Evolutionary conservation across 35 echinoderm and acorn worm genomes (phyloP).

Genomic region (Amphiura filiformis): DNA sequence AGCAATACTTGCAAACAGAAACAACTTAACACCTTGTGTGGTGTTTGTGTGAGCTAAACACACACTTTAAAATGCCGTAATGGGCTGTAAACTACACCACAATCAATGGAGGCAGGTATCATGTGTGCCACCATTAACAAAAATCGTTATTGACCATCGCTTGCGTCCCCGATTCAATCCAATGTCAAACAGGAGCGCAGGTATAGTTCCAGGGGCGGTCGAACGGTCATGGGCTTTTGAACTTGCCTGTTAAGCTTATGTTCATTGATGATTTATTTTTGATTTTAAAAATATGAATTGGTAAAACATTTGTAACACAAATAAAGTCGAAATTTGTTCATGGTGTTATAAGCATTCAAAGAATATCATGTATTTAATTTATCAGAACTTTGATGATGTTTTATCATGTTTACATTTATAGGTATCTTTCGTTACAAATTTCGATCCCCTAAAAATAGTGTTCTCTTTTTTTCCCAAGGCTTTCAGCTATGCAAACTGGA

Average conservation of each 20-base stretch:
- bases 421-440: too few species aligned
- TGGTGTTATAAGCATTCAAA: background rate
- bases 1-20: background rate
- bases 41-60: background rate
- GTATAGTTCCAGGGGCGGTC: background rate
- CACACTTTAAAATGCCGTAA: background rate
- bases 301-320: background rate
- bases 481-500: too few species aligned
- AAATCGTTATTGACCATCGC: background rate
- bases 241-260: background rate
- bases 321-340: background rate
- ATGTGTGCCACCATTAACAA: background rate
- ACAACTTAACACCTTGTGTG: background rate
- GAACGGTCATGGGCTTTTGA: background rate
- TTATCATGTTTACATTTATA: too few species aligned
- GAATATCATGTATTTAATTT: too few species aligned
- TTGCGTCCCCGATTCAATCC: background rate
- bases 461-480: too few species aligned
- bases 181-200: background rate
- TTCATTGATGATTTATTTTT: background rate
- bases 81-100: background rate
- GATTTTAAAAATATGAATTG: background rate
- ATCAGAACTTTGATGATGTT: too few species aligned
- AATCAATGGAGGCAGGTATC: background rate
- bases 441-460: too few species aligned